A percentile compares a stretch with the other conserved stretches of the same genome.
phyloP scores from a whole-genome alignment of 2,797 vertebrate species.

The Crenichthys baileyi region DNA sequence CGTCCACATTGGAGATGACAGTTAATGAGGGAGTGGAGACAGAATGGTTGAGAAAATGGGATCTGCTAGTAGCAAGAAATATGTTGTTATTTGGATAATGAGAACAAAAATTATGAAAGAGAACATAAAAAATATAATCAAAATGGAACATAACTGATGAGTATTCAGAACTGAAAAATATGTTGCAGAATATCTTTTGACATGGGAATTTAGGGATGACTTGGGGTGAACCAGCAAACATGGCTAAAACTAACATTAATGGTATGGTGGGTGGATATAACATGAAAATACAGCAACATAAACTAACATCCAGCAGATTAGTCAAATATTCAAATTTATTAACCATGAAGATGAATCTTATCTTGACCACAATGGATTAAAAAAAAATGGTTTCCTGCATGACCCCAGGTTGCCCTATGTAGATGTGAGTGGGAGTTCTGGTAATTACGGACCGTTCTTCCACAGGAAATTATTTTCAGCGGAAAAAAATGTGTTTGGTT shows the following conservation, averaged over 20 bases:
- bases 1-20: constrained; percentile 58
- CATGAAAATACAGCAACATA: not conserved
- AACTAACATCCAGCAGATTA: not conserved
- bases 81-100: constrained; percentile 1
- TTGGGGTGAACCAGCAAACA: not conserved
- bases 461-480: constrained; percentile 38
- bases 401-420: constrained; percentile 57
- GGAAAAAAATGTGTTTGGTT: constrained; percentile 34
- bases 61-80: constrained; percentile 29
- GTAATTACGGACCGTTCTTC: constrained; percentile 42
- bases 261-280: not conserved
- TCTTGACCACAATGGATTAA: constrained; percentile 33
- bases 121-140: not conserved
- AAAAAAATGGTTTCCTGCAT: constrained; percentile 31
- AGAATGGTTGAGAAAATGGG: constrained; percentile 46
- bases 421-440: constrained; percentile 50
- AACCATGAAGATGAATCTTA: constrained; percentile 21
- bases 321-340: constrained; percentile 9
- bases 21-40: constrained; percentile 58
- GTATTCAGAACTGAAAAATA: not conserved
- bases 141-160: constrained; percentile 11
- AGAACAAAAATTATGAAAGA: constrained; percentile 23
- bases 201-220: not conserved
- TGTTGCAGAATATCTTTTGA: constrained; percentile 14
- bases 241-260: not conserved